Evolutionary conservation across 2,888 invertebrate genomes (phyloP).

Genomic region (Carabus problematicus): DNA sequence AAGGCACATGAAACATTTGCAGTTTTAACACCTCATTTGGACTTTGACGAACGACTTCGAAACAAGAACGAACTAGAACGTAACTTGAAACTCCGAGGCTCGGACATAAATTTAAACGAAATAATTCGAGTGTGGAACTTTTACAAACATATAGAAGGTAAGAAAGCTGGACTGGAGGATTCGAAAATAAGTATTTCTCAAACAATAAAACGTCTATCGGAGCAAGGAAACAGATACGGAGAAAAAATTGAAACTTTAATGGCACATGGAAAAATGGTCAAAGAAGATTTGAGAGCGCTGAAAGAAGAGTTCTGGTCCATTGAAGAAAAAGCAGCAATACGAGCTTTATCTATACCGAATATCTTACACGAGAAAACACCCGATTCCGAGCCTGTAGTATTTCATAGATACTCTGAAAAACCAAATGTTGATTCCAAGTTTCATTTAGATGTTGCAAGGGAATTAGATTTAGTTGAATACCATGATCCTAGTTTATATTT

Average conservation of each 20-base stretch:
- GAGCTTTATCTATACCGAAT: conserved; percentile 75
- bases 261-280: conserved; percentile 59
- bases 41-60: conserved; percentile 66
- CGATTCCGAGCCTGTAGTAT: conserved; percentile 51
- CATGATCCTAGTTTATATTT: conserved; percentile 68
- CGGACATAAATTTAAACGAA: conserved; percentile 63
- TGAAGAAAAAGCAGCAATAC: conserved; percentile 72
- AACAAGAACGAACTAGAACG: conserved; percentile 62
- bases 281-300: conserved; percentile 67
- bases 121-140: conserved; percentile 68
- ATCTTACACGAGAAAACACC: conserved; percentile 71
- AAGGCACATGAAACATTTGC: conserved; percentile 74
- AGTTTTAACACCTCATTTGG: conserved; percentile 72
- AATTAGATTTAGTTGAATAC: conserved; percentile 65
- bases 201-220: conserved; percentile 61
- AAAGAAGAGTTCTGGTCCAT: conserved; percentile 73
- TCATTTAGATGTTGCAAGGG: conserved; percentile 66
- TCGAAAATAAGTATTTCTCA: conserved; percentile 62
- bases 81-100: conserved; percentile 65
- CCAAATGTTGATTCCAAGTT: conserved; percentile 54
- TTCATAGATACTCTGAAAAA: conserved; percentile 52
- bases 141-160: conserved; percentile 64
- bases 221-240: conserved; percentile 51
- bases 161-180: conserved; percentile 63
- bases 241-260: conserved; percentile 63